Evolutionary conservation across 2,797 vertebrate genomes (phyloP).

Genomic region (Xenentodon cancila): DNA sequence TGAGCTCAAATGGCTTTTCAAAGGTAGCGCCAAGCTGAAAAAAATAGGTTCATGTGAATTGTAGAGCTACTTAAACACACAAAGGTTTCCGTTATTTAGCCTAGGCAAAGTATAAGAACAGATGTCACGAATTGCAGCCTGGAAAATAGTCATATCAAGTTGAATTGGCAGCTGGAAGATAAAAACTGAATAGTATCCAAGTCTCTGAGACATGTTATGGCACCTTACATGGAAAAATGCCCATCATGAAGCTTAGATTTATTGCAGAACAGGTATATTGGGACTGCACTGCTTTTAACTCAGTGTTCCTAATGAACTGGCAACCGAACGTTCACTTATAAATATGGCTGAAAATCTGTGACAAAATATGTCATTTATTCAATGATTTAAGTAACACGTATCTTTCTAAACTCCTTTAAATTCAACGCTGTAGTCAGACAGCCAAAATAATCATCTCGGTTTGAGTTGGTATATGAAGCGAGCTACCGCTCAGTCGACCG

Average conservation of each 20-base stretch:
- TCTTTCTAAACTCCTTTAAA: conserved; percentile 24
- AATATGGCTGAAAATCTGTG: conserved; percentile 5
- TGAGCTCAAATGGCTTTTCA: neutral
- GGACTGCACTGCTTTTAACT: no score
- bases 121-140: neutral
- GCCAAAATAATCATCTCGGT: conserved; percentile 53
- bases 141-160: neutral
- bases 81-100: neutral
- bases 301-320: neutral
- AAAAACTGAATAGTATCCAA: neutral
- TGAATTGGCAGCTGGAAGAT: neutral
- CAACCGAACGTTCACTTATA: neutral
- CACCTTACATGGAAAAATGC: neutral
- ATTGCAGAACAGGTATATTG: neutral
- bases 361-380: conserved; percentile 34
- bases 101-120: neutral
- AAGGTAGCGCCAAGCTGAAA: neutral
- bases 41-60: neutral
- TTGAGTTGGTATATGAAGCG: conserved; percentile 48
- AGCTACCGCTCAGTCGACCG: conserved; percentile 59
- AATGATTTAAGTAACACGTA: conserved; percentile 27
- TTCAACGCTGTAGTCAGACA: conserved; percentile 23
- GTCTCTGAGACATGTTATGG: neutral
- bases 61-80: neutral
- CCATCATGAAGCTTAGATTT: neutral